A percentile compares a stretch with the other conserved stretches of the same genome.
phyloP scores from a whole-genome alignment of 2,797 vertebrate species.

The Myotis planiceps region DNA sequence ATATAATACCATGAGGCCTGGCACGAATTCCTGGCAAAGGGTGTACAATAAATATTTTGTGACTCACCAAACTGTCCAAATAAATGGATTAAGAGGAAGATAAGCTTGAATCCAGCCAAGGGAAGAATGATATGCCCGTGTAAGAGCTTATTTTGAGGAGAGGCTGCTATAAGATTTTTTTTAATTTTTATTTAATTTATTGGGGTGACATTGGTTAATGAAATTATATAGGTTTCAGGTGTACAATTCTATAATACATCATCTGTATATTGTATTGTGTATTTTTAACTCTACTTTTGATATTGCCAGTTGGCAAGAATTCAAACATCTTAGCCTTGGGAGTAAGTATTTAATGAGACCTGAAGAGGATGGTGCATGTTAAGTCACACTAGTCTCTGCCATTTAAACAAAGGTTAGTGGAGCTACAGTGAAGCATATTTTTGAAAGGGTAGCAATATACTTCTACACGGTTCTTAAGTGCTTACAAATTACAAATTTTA shows the following conservation, averaged over 20 bases:
- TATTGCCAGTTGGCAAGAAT: background rate
- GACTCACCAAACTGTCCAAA: background rate
- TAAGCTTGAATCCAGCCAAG: background rate
- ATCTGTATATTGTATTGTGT: background rate
- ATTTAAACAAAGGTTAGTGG: background rate
- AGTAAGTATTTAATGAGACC: background rate
- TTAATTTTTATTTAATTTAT: background rate
- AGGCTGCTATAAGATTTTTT: background rate
- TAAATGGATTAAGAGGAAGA: background rate
- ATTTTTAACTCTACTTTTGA: conserved; percentile 3
- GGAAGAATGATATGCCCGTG: background rate
- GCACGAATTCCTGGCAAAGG: background rate
- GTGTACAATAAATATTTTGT: background rate
- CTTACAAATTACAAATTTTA: background rate
- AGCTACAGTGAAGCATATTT: background rate
- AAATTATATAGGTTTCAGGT: background rate
- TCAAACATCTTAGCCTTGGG: background rate
- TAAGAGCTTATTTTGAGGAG: background rate
- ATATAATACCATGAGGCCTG: background rate
- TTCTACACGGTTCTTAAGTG: background rate
- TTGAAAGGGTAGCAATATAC: background rate
- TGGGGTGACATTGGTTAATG: background rate
- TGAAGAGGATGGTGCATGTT: background rate
- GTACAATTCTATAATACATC: background rate
- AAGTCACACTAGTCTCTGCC: background rate